Evolutionary conservation across 2,797 vertebrate species (phyloP).

Genomic region (Cossypha polioptera): DNA sequence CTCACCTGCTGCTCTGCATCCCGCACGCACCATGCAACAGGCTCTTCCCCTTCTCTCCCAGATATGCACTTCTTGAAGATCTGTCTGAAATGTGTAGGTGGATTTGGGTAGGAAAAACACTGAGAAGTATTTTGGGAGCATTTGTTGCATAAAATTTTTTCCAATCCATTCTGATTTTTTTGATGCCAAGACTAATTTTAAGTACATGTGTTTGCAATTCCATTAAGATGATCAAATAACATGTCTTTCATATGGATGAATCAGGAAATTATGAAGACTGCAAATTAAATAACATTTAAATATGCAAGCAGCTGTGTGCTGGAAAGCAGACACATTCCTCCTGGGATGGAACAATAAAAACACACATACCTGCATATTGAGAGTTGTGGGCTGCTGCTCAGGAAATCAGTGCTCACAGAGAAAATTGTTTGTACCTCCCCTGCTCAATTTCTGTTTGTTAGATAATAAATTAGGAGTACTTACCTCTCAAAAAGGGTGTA

Average conservation of each 20-base stretch:
- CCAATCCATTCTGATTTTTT: background rate
- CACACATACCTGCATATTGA: background rate
- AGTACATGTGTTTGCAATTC: background rate
- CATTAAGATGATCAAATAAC: background rate
- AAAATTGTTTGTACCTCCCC: background rate
- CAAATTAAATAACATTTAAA: background rate
- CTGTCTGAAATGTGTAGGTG: background rate
- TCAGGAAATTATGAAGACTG: background rate
- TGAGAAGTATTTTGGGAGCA: background rate
- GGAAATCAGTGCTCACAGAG: background rate
- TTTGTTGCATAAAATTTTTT: background rate
- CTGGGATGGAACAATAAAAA: background rate
- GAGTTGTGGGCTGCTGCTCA: background rate
- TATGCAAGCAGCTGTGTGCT: background rate
- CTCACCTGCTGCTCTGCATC: rapidly evolving
- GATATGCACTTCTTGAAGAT: background rate
- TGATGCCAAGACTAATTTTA: background rate
- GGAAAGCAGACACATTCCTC: background rate
- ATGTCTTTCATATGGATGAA: background rate
- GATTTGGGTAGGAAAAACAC: background rate
- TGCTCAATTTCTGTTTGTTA: background rate
- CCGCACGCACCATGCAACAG: rapidly evolving
- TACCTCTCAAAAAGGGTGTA: background rate
- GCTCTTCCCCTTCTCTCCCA: background rate
- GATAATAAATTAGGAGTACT: background rate